phyloP scores from a whole-genome alignment of 2,797 vertebrate genomes.

The Chelon auratus region DNA sequence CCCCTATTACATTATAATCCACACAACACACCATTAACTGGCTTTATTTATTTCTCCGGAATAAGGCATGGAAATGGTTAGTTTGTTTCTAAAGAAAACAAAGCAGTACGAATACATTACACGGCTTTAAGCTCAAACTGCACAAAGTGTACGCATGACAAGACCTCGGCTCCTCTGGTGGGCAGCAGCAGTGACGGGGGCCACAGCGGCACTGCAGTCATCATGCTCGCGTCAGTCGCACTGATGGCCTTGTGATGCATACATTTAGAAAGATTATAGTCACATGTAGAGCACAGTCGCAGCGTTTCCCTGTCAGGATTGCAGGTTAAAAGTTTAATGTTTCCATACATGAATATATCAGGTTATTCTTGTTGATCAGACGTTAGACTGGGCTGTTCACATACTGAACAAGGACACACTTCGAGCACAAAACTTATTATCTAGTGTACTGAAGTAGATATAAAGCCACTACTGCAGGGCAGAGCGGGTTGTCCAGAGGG shows the following conservation, averaged over 20 bases:
- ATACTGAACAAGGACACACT: neutral
- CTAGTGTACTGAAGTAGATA: too few species aligned
- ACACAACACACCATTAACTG: slow-evolving; percentile 5
- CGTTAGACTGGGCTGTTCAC: neutral
- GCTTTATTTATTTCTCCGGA: slow-evolving; percentile 12
- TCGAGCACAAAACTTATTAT: neutral
- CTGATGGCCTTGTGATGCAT: too few species aligned
- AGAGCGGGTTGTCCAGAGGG: too few species aligned
- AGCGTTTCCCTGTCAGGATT: too few species aligned
- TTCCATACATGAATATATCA: too few species aligned
- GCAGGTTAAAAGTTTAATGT: too few species aligned
- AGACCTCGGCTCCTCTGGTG: neutral
- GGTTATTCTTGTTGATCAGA: neutral
- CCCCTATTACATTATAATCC: slow-evolving; percentile 6
- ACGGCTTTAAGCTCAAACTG: neutral
- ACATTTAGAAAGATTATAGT: too few species aligned
- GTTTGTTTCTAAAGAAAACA: neutral
- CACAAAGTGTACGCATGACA: neutral
- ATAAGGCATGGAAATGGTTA: slow-evolving; percentile 2
- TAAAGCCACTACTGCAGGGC: too few species aligned
- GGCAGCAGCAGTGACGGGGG: too few species aligned
- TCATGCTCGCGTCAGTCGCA: too few species aligned
- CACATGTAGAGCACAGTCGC: too few species aligned
- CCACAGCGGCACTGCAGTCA: too few species aligned
- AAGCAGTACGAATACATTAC: neutral